Evolutionary conservation across 2,888 invertebrate genomes (phyloP).

Genomic region (Noctuana brunneofusca): DNA sequence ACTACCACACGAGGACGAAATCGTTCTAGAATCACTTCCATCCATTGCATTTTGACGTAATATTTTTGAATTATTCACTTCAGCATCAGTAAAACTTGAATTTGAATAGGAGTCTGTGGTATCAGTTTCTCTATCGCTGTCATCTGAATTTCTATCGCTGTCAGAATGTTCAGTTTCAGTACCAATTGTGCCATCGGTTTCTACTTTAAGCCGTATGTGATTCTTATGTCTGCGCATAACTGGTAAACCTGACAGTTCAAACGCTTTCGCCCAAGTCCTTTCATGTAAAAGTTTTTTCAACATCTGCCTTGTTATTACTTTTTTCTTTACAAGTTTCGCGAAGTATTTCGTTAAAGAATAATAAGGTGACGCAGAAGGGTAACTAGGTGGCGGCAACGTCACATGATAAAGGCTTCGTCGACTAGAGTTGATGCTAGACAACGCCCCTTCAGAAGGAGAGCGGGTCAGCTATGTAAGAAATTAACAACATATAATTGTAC

Average conservation of each 20-base stretch:
- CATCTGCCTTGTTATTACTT: conserved; percentile 87
- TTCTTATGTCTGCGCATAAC: conserved; percentile 74
- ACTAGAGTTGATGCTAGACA: conserved; percentile 79
- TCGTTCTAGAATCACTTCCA: conserved; percentile 67
- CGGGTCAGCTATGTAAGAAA: conserved; percentile 78
- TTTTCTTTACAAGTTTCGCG: conserved; percentile 88
- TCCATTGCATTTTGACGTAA: conserved; percentile 85
- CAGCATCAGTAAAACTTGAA: conserved; percentile 67
- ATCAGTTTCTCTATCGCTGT: conserved; percentile 70
- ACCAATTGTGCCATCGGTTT: conserved; percentile 69
- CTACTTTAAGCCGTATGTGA: conserved; percentile 69
- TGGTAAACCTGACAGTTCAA: conserved; percentile 73
- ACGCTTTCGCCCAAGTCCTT: conserved; percentile 77
- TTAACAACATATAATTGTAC: conserved; percentile 52
- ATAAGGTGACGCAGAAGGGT: conserved; percentile 90
- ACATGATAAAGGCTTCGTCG: conserved; percentile 82
- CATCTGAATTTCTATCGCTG: no score
- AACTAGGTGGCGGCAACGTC: conserved; percentile 88
- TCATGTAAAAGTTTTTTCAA: conserved; percentile 89
- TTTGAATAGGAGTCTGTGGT: conserved; percentile 69
- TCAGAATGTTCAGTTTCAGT: conserved; percentile 72
- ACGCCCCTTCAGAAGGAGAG: conserved; percentile 80
- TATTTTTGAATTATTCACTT: conserved; percentile 64
- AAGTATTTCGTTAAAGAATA: conserved; percentile 90
- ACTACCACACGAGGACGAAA: conserved; percentile 78